A percentile compares a stretch with the other conserved stretches of the same genome.
Evolutionary conservation across 2,888 invertebrate species (phyloP).

Genomic region (Tipula unca): DNA sequence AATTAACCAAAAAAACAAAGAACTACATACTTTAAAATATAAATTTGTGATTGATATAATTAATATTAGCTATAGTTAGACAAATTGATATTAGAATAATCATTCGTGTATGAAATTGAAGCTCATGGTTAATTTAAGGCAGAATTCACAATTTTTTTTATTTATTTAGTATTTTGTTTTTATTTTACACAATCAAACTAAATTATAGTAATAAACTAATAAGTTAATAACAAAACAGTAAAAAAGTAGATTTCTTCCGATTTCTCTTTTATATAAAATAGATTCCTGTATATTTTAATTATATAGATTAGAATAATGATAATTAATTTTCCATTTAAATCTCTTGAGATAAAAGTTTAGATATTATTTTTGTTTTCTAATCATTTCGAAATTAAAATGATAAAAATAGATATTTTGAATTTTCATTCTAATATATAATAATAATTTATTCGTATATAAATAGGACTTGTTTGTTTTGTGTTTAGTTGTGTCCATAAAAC

Average conservation of each 20-base stretch:
- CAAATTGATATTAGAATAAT: not conserved
- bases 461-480: not conserved
- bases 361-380: not conserved
- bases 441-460: not conserved
- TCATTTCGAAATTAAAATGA: not conserved
- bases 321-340: not conserved
- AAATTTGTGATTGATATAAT: not conserved
- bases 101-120: not conserved
- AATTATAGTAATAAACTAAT: not conserved
- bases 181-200: not conserved
- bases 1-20: not conserved
- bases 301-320: not conserved
- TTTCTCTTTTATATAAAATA: not conserved
- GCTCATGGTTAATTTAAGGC: conserved; percentile 14
- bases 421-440: too few species aligned
- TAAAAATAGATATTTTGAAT: not conserved
- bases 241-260: not conserved
- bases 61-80: not conserved
- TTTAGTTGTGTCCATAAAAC: not conserved
- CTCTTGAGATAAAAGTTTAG: not conserved
- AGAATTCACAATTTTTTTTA: not conserved
- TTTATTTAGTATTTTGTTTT: not conserved
- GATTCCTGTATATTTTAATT: not conserved
- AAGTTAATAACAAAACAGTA: not conserved
- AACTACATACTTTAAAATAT: not conserved